Evolutionary conservation across 2,888 invertebrate genomes (phyloP).

Genomic region (Oithona nana): DNA sequence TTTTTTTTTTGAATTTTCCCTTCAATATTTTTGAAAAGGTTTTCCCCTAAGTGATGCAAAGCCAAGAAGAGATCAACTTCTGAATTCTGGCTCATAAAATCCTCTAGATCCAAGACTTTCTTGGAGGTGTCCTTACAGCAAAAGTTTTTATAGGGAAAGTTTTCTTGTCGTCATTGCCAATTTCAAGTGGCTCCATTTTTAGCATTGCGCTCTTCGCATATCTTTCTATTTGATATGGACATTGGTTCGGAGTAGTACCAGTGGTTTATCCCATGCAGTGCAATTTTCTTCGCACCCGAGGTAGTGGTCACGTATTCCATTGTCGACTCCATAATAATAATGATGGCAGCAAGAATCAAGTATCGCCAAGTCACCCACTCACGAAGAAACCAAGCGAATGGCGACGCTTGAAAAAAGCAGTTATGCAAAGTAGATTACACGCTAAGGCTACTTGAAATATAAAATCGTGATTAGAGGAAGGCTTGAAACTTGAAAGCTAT

Average conservation of each 20-base stretch:
- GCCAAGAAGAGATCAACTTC: too few species aligned
- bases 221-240: not conserved
- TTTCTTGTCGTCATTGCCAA: too few species aligned
- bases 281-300: not conserved
- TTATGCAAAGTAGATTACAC: not conserved
- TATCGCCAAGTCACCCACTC: not conserved
- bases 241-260: not conserved
- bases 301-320: not conserved
- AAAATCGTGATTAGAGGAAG: too few species aligned
- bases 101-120: too few species aligned
- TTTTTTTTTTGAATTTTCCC: constrained; percentile 1
- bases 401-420: not conserved
- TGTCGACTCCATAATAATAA: not conserved
- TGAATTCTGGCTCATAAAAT: too few species aligned
- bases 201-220: too few species aligned
- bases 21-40: too few species aligned
- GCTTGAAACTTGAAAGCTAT: too few species aligned
- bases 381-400: not conserved
- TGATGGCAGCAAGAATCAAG: not conserved
- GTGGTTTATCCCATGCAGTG: not conserved
- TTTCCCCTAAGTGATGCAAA: too few species aligned
- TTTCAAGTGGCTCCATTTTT: not conserved
- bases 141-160: too few species aligned
- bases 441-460: too few species aligned
- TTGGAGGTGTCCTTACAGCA: too few species aligned